These are phyloP conservation scores for Holothuria glaberrima DNA, from an alignment of 35 echinoderm and acorn worm genomes.

Conservation along the genomic window DNA sequence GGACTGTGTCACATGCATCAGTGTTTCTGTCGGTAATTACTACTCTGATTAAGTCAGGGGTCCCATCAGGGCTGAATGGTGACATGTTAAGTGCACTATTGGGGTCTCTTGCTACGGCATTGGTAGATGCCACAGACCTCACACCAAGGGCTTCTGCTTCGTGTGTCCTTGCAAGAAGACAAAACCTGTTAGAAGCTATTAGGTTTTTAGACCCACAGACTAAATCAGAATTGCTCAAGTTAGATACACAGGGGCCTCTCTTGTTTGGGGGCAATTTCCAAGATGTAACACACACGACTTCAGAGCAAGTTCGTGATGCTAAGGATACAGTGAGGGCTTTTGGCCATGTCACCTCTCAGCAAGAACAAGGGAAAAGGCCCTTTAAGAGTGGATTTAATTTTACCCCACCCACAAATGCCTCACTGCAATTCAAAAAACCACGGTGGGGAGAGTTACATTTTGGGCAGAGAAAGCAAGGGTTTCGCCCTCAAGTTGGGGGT, in stretches of 20 bases:
- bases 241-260: not conserved
- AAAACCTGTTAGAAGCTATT: too few relatives aligned
- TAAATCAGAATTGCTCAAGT: not conserved
- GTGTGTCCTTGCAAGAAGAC: too few relatives aligned
- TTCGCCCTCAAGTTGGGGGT: not conserved
- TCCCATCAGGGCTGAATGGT: not conserved
- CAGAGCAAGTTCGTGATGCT: constrained; percentile 1
- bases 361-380: not conserved
- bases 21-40: not conserved
- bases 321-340: not conserved
- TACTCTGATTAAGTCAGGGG: not conserved
- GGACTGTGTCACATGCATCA: too few relatives aligned
- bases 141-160: not conserved
- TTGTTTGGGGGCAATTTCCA: not conserved
- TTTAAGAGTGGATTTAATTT: not conserved
- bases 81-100: not conserved
- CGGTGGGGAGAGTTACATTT: not conserved
- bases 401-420: not conserved
- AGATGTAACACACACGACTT: not conserved
- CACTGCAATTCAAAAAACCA: not conserved
- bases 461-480: not conserved
- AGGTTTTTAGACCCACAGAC: too few relatives aligned
- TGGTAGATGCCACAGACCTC: not conserved
- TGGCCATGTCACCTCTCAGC: not conserved
- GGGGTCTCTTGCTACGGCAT: too few relatives aligned